Evolutionary conservation across 2,113 vertebrate species (phyloP).

Genomic region (Sitta europaea): DNA sequence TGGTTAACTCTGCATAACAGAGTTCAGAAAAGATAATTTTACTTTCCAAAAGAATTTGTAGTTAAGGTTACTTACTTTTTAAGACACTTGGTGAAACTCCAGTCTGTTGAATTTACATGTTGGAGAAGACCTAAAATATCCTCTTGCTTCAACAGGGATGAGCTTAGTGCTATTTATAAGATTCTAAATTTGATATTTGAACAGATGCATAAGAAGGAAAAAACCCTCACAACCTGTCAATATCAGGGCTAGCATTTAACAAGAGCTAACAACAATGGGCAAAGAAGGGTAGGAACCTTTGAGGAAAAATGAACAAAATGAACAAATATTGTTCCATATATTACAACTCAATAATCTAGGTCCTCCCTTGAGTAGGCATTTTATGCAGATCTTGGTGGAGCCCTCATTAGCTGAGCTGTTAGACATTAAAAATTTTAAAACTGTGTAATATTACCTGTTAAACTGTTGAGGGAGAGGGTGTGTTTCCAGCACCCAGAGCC

Average conservation of each 20-base stretch:
- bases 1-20: neutral
- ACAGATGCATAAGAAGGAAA: constrained; percentile 57
- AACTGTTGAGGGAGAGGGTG: neutral
- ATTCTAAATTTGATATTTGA: constrained; percentile 75
- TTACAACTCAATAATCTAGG: neutral
- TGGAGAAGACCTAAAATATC: constrained; percentile 45
- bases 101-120: constrained; percentile 22
- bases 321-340: neutral
- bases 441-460: neutral
- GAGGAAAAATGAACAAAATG: neutral
- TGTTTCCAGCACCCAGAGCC: neutral
- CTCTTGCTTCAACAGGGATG: constrained; percentile 30
- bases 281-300: neutral
- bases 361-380: neutral
- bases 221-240: neutral
- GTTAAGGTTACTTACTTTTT: constrained; percentile 63
- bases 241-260: neutral
- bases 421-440: neutral
- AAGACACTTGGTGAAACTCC: constrained; percentile 10
- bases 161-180: constrained; percentile 67
- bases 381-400: neutral
- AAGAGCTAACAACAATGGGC: constrained; percentile 5
- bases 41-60: constrained; percentile 4
- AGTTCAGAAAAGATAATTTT: neutral
- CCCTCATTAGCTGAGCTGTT: neutral